These are phyloP conservation scores for Eurytoma adleriae DNA, from an alignment of 2,888 invertebrate genomes.

Conservation along the genomic window DNA sequence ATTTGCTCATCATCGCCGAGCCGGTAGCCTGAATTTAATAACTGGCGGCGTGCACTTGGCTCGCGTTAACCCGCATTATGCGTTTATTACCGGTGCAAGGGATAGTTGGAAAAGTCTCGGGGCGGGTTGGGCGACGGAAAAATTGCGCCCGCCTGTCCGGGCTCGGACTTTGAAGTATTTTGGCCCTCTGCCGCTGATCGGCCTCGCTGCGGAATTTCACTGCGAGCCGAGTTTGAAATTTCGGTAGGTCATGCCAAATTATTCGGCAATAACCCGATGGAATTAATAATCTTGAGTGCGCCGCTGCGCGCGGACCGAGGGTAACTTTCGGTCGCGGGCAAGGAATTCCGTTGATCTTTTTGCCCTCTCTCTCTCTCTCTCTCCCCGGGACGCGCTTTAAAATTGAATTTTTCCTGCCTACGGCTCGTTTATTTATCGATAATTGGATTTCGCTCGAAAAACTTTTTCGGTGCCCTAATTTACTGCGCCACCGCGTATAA, in stretches of 20 bases:
- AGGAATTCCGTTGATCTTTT: constrained; percentile 13
- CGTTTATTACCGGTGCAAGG: constrained; percentile 33
- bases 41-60: constrained; percentile 27
- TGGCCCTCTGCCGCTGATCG: constrained; percentile 43
- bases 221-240: constrained; percentile 25
- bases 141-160: not conserved
- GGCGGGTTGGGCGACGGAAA: constrained; percentile 4
- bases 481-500: constrained; percentile 24
- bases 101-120: constrained; percentile 31
- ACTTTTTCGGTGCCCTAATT: constrained; percentile 54
- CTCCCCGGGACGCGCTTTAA: constrained; percentile 10
- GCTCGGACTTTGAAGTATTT: constrained; percentile 46
- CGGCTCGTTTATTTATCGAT: constrained; percentile 51
- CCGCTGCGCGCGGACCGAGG: not conserved
- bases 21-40: constrained; percentile 34
- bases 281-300: constrained; percentile 46
- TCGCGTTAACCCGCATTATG: constrained; percentile 41
- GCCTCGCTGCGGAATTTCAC: constrained; percentile 7
- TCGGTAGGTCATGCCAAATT: constrained; percentile 34
- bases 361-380: not conserved
- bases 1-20: constrained; percentile 60
- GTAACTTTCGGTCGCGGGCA: not conserved
- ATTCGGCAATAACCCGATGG: constrained; percentile 35
- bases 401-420: constrained; percentile 51
- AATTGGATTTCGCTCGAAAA: constrained; percentile 53